Percentiles rank a stretch among this genome's conserved stretches.
Conservation (phyloP, 2,888 invertebrate genomes). For the Plusia festucae region DNA sequence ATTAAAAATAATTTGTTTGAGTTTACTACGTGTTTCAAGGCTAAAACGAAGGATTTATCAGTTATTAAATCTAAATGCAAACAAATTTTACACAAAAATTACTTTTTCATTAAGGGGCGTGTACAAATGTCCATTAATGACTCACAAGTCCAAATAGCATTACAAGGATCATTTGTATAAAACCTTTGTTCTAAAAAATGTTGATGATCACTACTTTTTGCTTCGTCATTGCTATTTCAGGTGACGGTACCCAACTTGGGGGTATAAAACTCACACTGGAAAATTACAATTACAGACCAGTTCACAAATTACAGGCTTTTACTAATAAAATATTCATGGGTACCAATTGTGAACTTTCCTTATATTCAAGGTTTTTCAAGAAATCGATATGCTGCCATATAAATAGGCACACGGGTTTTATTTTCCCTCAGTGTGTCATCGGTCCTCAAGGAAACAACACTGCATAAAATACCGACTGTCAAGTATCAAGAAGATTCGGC, state of each 20-base stretch:
- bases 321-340: neutral
- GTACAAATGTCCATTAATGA: neutral
- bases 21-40: neutral
- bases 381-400: neutral
- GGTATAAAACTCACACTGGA: slow-evolving; percentile 12
- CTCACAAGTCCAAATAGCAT: neutral
- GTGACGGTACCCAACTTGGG: slow-evolving; percentile 9
- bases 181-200: slow-evolving; percentile 10
- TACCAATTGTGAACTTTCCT: neutral
- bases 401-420: neutral
- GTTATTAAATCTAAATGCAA: neutral
- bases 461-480: neutral
- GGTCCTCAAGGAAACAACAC: slow-evolving; percentile 9
- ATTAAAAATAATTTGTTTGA: neutral
- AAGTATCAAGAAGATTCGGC: too few relatives aligned
- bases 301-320: slow-evolving; percentile 24
- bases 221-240: slow-evolving; percentile 19
- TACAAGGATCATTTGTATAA: neutral
- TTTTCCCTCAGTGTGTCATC: neutral
- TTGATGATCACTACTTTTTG: slow-evolving; percentile 3
- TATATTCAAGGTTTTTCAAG: neutral
- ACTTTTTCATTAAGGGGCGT: neutral
- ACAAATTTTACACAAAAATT: neutral
- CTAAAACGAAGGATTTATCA: neutral
- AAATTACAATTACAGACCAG: slow-evolving; percentile 14